Evolutionary conservation across 1,140 invertebrate species (phyloP).

Genomic region (Myzus persicae): DNA sequence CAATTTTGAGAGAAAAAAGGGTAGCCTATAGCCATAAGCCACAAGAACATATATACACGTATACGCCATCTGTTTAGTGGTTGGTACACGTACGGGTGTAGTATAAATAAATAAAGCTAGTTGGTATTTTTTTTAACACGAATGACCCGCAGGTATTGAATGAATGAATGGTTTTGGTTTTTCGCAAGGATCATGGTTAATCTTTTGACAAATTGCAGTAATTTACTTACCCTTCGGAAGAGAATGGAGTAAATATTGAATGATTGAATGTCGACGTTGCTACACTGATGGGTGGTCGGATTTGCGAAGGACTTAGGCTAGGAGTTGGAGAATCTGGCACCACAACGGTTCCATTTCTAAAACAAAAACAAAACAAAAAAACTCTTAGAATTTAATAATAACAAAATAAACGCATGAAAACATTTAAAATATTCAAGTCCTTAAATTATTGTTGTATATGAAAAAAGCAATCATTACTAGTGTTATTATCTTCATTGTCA

Average conservation of each 20-base stretch:
- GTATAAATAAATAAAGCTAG: slow-evolving; percentile 15
- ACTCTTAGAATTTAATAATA: background rate
- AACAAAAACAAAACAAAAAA: background rate
- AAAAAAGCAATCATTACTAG: slow-evolving; percentile 30
- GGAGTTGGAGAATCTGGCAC: slow-evolving; percentile 45
- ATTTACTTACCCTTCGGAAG: slow-evolving; percentile 44
- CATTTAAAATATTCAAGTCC: background rate
- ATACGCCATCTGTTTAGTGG: slow-evolving; percentile 49
- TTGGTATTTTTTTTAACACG: background rate
- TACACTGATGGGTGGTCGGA: slow-evolving; percentile 45
- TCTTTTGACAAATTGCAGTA: slow-evolving; percentile 32
- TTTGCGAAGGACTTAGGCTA: slow-evolving; percentile 44
- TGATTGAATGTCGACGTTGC: slow-evolving; percentile 55
- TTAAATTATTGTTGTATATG: slow-evolving; percentile 6
- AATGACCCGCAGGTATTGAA: slow-evolving; percentile 36
- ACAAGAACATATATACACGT: background rate
- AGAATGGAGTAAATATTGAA: slow-evolving; percentile 52
- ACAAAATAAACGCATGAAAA: background rate
- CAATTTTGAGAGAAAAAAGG: slow-evolving; percentile 37
- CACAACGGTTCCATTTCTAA: slow-evolving; percentile 28
- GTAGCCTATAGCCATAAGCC: slow-evolving; percentile 25
- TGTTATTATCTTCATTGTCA: slow-evolving; percentile 36
- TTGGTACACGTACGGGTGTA: slow-evolving; percentile 26
- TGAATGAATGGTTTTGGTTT: background rate
- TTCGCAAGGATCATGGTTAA: background rate